phyloP scores from a whole-genome alignment of 53 echinoderm and acorn worm genomes.

The Paracentrotus lividus region DNA sequence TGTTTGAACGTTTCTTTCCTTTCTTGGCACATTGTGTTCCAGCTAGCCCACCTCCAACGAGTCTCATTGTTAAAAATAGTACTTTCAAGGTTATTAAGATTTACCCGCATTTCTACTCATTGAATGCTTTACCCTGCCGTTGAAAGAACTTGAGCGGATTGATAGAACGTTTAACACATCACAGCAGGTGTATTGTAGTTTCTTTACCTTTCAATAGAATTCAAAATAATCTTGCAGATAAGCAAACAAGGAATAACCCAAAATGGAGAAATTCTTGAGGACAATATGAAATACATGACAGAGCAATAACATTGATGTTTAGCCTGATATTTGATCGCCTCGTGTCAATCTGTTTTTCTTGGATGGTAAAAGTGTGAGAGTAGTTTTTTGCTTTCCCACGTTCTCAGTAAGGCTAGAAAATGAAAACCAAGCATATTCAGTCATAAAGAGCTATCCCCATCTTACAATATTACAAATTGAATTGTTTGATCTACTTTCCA shows the following conservation, averaged over 20 bases:
- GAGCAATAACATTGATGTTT: conserved; percentile 66
- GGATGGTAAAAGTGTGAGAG: background rate
- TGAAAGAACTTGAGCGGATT: conserved; percentile 49
- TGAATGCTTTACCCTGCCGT: background rate
- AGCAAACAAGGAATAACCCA: background rate
- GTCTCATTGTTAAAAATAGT: conserved; percentile 15
- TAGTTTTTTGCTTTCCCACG: conserved; percentile 42
- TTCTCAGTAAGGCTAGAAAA: background rate
- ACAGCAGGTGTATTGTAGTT: conserved; percentile 38
- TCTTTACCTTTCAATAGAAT: background rate
- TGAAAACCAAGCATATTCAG: background rate
- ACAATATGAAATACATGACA: conserved; percentile 43
- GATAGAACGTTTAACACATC: conserved; percentile 49
- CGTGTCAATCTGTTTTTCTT: conserved; percentile 4
- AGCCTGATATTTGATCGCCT: conserved; percentile 43
- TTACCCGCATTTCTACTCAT: conserved; percentile 31
- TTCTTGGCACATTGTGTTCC: background rate
- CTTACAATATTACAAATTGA: conserved; percentile 29
- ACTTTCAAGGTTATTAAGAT: conserved; percentile 26
- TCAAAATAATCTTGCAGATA: conserved; percentile 8
- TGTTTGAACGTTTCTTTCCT: background rate
- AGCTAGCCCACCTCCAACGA: background rate
- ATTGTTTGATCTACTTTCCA: conserved; percentile 2
- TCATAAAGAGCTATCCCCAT: background rate
- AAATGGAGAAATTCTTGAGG: conserved; percentile 17